A percentile compares a stretch with the other conserved stretches of the same genome.
Evolutionary conservation across 2,888 invertebrate genomes (phyloP).

Genomic region (Cyrtodaria siliqua): DNA sequence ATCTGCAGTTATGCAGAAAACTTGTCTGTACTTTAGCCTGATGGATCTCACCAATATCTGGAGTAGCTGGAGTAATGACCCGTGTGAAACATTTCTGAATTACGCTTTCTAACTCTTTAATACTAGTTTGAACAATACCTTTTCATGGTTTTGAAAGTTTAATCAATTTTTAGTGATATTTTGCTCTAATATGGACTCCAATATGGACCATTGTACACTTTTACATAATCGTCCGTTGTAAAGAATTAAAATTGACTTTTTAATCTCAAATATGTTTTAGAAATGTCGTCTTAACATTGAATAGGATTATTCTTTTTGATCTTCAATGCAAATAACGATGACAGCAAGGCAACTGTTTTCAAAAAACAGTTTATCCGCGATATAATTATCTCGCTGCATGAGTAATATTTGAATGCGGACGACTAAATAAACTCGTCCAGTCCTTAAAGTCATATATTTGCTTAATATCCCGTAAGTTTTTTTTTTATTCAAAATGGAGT

Average conservation of each 20-base stretch:
- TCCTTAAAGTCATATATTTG: conserved; percentile 2
- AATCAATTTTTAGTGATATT: no score
- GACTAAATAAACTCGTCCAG: conserved; percentile 8
- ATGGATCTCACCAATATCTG: no score
- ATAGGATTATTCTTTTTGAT: conserved; percentile 39
- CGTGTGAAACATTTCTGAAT: no score
- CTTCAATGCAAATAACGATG: conserved; percentile 17
- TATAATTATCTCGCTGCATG: background rate
- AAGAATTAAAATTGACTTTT: conserved; percentile 36
- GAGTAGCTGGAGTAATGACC: no score
- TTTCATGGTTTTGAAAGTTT: no score
- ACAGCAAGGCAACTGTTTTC: conserved; percentile 27
- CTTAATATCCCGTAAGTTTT: conserved; percentile 7
- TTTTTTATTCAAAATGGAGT: no score
- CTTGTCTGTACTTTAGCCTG: no score
- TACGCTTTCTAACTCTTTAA: no score
- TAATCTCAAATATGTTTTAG: conserved; percentile 20
- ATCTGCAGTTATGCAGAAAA: no score
- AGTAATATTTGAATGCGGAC: conserved; percentile 2
- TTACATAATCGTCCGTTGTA: background rate
- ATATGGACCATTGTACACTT: conserved; percentile 14
- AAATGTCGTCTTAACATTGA: background rate
- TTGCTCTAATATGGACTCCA: background rate
- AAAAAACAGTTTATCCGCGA: conserved; percentile 4
- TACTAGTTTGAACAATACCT: no score